Base-by-base conservation (phyloP, 2,888 invertebrate genomes). In the Apotomis turbidana region DNA sequence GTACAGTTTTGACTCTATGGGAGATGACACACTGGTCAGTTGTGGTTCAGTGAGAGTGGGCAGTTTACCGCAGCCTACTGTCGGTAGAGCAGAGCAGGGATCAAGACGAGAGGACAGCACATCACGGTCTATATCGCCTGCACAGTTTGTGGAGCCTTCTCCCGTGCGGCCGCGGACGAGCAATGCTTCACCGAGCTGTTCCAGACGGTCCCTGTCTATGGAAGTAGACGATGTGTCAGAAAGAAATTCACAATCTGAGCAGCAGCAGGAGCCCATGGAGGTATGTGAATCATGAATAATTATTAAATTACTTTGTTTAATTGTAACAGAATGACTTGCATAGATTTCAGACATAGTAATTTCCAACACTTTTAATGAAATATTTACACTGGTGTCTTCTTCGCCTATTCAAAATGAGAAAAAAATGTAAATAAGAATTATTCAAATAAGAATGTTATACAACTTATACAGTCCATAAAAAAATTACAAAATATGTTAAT, bases 1-100 rank as follows among this genome's bases (percentile, higher is more conserved):
- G 78, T 93, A 91, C 76, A 93, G 93, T 78, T 92, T 93, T 86
- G 93, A 91, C 79, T 91, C 93, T 5, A 93, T 93, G 87, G 91
- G 91, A 78, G 92, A 93, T 75, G 91, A 93, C 46, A 87, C 90
- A 71, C 83, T 91, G 71, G 81, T 93, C 75, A 90, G 89, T 76
- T 93, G 93, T 86, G 93, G 93, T 1, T 89, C 93, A 66, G 92
- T 92, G 58, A 85, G 91, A 77, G 91, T 91, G 58, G 81, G 84
- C 13, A 90, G 87, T 74, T 83, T 91, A 72, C 89, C 90, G 70
- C 92, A 90, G 76, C 84, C 90, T 3, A 85, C 90, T 67, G 89
- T 89, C 27, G 87, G 81, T 70, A 87, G 82, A 4, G 84, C 90
- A 74, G 93, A 91, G 75, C 90, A 87, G 13, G 88, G 82, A 3